Percentiles rank a stretch among this genome's conserved stretches.
phyloP scores from a whole-genome alignment of 2,113 vertebrate genomes.

The Chroicocephalus ridibundus region DNA sequence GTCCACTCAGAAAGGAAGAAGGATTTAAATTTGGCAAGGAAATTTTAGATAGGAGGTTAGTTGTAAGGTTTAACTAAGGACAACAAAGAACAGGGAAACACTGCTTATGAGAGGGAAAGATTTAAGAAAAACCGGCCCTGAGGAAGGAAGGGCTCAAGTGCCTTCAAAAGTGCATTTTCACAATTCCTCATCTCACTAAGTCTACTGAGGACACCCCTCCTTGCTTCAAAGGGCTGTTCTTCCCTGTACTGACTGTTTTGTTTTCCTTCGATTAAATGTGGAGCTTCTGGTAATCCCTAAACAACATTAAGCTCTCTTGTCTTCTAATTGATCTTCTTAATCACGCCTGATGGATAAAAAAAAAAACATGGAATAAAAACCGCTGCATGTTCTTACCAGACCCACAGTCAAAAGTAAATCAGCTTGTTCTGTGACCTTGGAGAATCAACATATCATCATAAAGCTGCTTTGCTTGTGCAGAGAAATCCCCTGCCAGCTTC shows the following conservation, averaged over 20 bases:
- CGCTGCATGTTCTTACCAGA: neutral
- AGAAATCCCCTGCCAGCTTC: constrained; percentile 19
- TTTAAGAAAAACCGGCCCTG: neutral
- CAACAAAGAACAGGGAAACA: neutral
- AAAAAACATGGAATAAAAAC: constrained; percentile 11
- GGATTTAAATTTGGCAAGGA: neutral
- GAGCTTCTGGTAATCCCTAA: neutral
- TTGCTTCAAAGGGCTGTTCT: neutral
- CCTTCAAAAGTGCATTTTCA: neutral
- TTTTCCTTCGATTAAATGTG: neutral
- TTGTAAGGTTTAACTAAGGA: constrained; percentile 3
- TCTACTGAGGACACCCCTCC: neutral
- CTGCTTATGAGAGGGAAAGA: neutral
- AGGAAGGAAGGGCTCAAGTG: neutral
- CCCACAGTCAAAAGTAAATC: neutral
- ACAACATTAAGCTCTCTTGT: neutral
- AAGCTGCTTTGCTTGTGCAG: neutral
- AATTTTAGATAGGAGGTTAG: neutral
- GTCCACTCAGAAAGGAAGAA: neutral
- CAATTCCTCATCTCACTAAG: neutral
- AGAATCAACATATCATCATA: constrained; percentile 24
- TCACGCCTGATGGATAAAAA: neutral
- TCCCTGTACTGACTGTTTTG: neutral
- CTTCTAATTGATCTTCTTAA: neutral
- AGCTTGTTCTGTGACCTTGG: neutral